These are phyloP conservation scores for Rachycentron canadum DNA, from an alignment of 2,797 vertebrate genomes.

Conservation along the genomic window DNA sequence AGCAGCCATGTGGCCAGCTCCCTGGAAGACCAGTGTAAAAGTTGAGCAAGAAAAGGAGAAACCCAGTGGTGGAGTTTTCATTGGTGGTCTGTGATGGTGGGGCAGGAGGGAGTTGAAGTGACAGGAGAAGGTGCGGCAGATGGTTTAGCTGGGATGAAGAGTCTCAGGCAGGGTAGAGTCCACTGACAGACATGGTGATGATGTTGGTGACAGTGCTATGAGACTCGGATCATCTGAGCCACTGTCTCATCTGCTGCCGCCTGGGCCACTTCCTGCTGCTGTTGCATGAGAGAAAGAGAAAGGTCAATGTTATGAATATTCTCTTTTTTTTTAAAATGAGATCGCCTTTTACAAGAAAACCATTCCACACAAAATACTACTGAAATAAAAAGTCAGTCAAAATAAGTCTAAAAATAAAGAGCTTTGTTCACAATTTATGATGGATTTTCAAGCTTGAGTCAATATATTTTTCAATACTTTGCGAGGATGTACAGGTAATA, in stretches of 20 bases:
- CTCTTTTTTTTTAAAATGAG: neutral
- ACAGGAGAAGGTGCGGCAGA: constrained; percentile 20
- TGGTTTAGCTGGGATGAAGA: constrained; percentile 59
- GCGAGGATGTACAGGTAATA: neutral
- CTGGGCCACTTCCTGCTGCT: constrained; percentile 88
- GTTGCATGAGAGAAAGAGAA: constrained; percentile 51
- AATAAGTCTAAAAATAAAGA: neutral
- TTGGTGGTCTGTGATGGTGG: constrained; percentile 17
- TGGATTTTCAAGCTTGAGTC: neutral
- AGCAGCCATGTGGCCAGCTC: constrained; percentile 46
- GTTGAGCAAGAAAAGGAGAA: constrained; percentile 35
- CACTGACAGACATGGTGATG: constrained; percentile 35
- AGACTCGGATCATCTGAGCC: constrained; percentile 95
- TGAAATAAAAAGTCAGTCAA: neutral
- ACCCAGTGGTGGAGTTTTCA: constrained; percentile 23
- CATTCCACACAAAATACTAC: neutral
- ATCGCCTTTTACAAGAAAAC: neutral
- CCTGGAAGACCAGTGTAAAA: constrained; percentile 69
- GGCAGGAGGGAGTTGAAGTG: constrained; percentile 12
- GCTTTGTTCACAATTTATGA: neutral
- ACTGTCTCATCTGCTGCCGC: constrained; percentile 91
- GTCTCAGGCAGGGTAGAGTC: constrained; percentile 56
- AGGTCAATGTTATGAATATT: neutral
- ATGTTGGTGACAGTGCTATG: constrained; percentile 81
- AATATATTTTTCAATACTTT: neutral